Evolutionary conservation across 92 coral and sea anemone species (phyloP).

Genomic region (Epizoanthus stellaris): DNA sequence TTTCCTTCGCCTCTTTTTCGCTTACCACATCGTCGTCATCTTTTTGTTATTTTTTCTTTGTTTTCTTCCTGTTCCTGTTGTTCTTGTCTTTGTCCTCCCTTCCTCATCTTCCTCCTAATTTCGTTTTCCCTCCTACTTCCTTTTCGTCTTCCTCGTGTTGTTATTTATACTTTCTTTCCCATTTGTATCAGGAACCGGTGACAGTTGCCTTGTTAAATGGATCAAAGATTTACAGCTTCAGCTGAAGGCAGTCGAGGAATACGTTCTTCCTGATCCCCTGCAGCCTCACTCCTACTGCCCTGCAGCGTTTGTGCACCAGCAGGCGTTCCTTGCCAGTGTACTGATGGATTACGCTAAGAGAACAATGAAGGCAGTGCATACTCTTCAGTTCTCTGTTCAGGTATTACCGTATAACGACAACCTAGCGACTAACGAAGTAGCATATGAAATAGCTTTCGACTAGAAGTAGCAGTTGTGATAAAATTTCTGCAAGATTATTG

Average conservation of each 20-base stretch:
- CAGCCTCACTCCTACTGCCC: constrained; percentile 51
- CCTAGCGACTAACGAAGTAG: no score
- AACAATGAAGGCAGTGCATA: constrained; percentile 62
- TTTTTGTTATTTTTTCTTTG: no score
- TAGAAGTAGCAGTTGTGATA: no score
- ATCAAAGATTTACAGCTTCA: constrained; percentile 31
- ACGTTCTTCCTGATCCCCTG: constrained; percentile 48
- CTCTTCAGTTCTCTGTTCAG: constrained; percentile 70
- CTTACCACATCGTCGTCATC: no score
- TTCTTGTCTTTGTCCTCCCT: no score
- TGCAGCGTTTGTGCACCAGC: constrained; percentile 73
- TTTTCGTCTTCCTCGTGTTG: no score
- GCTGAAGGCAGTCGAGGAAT: constrained; percentile 45
- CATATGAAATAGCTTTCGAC: no score
- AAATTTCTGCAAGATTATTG: no score
- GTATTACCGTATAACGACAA: constrained; percentile 56
- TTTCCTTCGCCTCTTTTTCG: no score
- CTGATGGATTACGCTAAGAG: constrained; percentile 72
- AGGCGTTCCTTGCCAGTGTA: constrained; percentile 79
- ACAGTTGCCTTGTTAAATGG: constrained; percentile 54
- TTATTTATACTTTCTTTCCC: background rate
- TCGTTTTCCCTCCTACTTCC: no score
- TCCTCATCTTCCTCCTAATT: no score
- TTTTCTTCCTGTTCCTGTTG: no score
- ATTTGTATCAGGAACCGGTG: constrained; percentile 6